Base-by-base conservation (phyloP, 2,888 invertebrate species). In the Lutraria lutraria region DNA sequence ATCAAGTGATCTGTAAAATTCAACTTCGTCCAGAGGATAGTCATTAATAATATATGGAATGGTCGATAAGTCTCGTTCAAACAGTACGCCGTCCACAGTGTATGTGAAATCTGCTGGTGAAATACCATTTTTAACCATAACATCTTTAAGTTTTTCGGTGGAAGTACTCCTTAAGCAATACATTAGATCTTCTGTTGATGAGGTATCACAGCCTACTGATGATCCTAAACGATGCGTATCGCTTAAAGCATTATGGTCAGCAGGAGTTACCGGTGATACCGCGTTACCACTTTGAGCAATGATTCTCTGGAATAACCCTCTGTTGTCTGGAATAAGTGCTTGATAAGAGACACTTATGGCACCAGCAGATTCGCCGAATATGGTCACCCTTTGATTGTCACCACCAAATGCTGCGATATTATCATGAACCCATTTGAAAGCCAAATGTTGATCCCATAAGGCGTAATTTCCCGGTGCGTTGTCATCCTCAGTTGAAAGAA, bases 351-450 rank as follows among this genome's bases (percentile, higher is more conserved):
- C 92, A 63, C 91, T 88, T 3, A 90, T 88, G 0, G 89, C 92
- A 8, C 94, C 94, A 15, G 94, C 94, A 82, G 93, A 93, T 87
- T 93, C 93, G 6, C 94, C 94, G 52, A 89, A 91, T 31, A 94
- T 82, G 0, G 94, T 93, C 19, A 94, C 89, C 15, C 88, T 76
- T 25, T 83, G 29, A 6, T 85, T 85, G 80, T 94, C 94, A 2
- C 93, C 93, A 81, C 92, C 91, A 76, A 94, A 93, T 19, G 80
- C 56, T 6, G 76, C 81, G 29, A 92, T 93, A 56, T 93, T 91
- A 29, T 86, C 88, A 83, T 90, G 87, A n/a, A 93, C 90, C 94
- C 94, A 94, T 52, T 90, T 53, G 34, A 94, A 83, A 16, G 93
- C 94, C 43, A 86, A 21, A 12, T 92, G 88, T 79, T 93, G 93